Conservation (phyloP, 2,888 invertebrate species). For the Mythimna pallens region DNA sequence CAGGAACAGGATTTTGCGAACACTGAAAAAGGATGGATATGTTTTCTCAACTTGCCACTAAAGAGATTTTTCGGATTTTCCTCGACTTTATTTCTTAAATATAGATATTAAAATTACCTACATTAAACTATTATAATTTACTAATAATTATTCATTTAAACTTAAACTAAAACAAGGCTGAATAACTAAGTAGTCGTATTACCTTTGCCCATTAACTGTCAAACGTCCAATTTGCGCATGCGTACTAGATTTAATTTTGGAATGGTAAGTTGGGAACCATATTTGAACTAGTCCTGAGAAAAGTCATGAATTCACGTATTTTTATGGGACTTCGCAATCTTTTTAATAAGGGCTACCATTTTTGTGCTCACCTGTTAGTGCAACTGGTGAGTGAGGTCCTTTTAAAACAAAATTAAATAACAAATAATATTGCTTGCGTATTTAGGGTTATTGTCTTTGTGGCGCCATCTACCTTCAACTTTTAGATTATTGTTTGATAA, state of each 20-base stretch:
- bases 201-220: slow-evolving; percentile 1
- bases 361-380: too few species aligned
- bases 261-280: background rate
- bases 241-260: background rate
- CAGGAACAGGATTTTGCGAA: background rate
- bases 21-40: slow-evolving; percentile 7
- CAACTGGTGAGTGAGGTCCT: too few species aligned
- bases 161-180: background rate
- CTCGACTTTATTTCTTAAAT: too few species aligned
- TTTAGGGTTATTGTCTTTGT: background rate
- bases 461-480: background rate
- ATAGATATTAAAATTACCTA: background rate
- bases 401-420: too few species aligned
- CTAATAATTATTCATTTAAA: background rate
- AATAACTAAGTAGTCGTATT: background rate
- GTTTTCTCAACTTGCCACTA: background rate
- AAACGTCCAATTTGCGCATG: slow-evolving; percentile 30
- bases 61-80: background rate
- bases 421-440: too few species aligned
- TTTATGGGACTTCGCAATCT: background rate
- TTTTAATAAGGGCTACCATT: background rate
- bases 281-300: background rate
- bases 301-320: background rate
- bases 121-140: background rate
- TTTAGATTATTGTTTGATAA: background rate